Evolutionary conservation across 2,888 invertebrate species (phyloP).

Genomic region (Hirtodrosophila cameraria): DNA sequence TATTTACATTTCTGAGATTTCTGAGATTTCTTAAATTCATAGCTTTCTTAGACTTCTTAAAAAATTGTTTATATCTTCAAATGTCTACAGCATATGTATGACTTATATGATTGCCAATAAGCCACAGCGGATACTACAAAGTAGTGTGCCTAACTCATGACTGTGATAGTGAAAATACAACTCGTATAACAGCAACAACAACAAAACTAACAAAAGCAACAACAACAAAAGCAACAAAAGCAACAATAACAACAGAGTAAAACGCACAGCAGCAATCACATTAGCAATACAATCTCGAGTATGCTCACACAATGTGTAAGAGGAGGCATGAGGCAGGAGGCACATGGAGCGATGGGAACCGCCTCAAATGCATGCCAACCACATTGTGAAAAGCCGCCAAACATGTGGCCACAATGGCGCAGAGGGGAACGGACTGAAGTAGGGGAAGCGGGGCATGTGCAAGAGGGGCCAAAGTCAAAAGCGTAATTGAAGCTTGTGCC

Average conservation of each 20-base stretch:
- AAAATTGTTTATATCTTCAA: too few species aligned
- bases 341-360: conserved; percentile 44
- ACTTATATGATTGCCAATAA: background rate
- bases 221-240: conserved; percentile 3
- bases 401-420: conserved; percentile 27
- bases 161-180: conserved; percentile 52
- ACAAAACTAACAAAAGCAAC: background rate
- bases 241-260: background rate
- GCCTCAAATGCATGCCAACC: conserved; percentile 40
- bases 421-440: background rate
- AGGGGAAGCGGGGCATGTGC: background rate
- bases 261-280: conserved; percentile 49
- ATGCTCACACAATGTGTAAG: conserved; percentile 40
- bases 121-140: background rate
- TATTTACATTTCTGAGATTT: too few species aligned
- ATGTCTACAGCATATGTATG: too few species aligned
- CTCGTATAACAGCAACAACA: conserved; percentile 21
- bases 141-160: conserved; percentile 18
- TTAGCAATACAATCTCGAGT: conserved; percentile 30
- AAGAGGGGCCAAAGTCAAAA: conserved; percentile 56
- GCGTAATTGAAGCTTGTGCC: conserved; percentile 73
- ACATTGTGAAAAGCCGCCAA: conserved; percentile 53
- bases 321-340: too few species aligned
- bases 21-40: too few species aligned
- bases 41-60: too few species aligned